Conservation (phyloP, 1,140 invertebrate genomes). For the Calycopis cecrops region DNA sequence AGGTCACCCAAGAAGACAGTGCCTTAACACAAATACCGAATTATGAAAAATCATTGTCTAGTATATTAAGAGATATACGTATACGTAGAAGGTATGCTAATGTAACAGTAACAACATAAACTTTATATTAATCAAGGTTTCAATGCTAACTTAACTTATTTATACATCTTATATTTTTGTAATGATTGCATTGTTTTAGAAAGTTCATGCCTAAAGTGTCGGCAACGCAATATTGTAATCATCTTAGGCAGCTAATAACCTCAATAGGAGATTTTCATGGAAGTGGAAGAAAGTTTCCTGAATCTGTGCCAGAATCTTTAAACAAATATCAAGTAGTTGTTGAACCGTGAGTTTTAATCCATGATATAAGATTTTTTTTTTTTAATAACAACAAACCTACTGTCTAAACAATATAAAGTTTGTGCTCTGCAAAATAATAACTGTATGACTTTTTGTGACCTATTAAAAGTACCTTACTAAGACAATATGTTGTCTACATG, state of each 20-base stretch:
- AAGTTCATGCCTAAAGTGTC: constrained; percentile 94
- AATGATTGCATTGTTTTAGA: constrained; percentile 63
- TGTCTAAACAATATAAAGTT: too few species aligned
- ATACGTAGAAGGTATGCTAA: constrained; percentile 81
- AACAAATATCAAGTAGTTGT: constrained; percentile 90
- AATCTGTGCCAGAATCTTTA: constrained; percentile 82
- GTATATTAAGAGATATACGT: constrained; percentile 86
- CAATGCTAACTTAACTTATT: background rate
- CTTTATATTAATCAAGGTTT: too few species aligned
- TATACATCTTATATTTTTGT: constrained; percentile 3
- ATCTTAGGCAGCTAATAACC: constrained; percentile 87
- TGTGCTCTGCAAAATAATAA: too few species aligned
- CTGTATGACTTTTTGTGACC: too few species aligned
- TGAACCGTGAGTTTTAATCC: constrained; percentile 82
- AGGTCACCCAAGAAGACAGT: constrained; percentile 84
- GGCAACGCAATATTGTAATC: constrained; percentile 87
- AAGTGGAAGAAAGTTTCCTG: constrained; percentile 79
- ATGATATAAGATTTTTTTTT: background rate
- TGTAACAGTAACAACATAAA: background rate
- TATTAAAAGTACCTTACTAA: too few species aligned
- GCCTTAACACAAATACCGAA: constrained; percentile 84
- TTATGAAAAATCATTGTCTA: constrained; percentile 89
- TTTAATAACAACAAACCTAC: too few species aligned
- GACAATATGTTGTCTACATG: too few species aligned
- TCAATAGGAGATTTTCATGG: constrained; percentile 88